These are phyloP conservation scores for Rambutsinella grinnellia DNA, from an alignment of 2,888 invertebrate genomes.

Conservation along the genomic window DNA sequence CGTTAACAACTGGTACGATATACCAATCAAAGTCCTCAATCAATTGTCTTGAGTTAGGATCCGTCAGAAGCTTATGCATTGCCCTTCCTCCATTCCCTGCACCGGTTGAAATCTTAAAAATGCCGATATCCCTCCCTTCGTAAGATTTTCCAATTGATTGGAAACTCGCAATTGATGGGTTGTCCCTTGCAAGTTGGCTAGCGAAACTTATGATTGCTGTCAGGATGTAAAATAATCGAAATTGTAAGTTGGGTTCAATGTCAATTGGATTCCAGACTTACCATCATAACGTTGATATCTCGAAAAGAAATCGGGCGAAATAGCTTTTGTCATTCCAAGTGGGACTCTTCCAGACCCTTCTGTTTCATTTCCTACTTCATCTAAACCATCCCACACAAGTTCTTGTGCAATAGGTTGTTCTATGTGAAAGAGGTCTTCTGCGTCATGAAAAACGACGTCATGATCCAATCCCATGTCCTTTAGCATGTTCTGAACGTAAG, in stretches of 20 bases:
- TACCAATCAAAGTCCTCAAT: slow-evolving; percentile 74
- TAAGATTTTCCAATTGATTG: slow-evolving; percentile 67
- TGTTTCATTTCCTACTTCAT: slow-evolving; percentile 2
- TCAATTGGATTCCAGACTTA: no score
- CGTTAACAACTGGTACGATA: slow-evolving; percentile 45
- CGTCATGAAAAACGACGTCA: slow-evolving; percentile 68
- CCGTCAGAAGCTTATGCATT: slow-evolving; percentile 72
- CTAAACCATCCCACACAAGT: background rate
- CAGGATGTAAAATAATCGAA: no score
- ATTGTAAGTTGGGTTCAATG: no score
- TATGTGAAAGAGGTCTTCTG: slow-evolving; percentile 65
- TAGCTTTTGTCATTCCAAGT: slow-evolving; percentile 9
- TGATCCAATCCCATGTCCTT: slow-evolving; percentile 56
- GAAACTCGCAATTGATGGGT: slow-evolving; percentile 65
- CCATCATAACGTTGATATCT: slow-evolving; percentile 68
- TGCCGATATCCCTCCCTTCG: slow-evolving; percentile 68
- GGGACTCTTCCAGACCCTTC: background rate
- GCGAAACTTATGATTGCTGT: slow-evolving; percentile 61
- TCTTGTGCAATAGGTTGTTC: slow-evolving; percentile 36
- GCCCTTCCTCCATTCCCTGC: slow-evolving; percentile 73
- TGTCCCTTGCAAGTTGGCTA: slow-evolving; percentile 62
- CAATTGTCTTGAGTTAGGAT: slow-evolving; percentile 67
- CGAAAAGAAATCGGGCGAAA: slow-evolving; percentile 27
- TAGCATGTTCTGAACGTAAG: slow-evolving; percentile 54
- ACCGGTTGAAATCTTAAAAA: slow-evolving; percentile 68